Evolutionary conservation across 1,140 invertebrate genomes (phyloP).

Genomic region (Elymnias hypermnestra): DNA sequence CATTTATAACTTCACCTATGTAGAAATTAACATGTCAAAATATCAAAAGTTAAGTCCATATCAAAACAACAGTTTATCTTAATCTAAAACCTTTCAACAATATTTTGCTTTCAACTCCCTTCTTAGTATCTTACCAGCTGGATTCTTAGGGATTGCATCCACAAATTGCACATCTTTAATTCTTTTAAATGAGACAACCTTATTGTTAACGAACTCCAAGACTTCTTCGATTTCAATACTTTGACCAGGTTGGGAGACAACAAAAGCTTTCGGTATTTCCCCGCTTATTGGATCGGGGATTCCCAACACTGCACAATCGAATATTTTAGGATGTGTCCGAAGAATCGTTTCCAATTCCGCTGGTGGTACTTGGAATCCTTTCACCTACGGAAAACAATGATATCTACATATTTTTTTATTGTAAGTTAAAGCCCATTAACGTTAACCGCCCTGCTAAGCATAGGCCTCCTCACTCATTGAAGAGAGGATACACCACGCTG

Average conservation of each 20-base stretch:
- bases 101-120: conserved; percentile 74
- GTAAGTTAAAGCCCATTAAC: too few species aligned
- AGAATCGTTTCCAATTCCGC: conserved; percentile 91
- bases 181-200: conserved; percentile 82
- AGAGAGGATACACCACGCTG: not conserved
- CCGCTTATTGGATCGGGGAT: conserved; percentile 83
- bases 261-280: conserved; percentile 86
- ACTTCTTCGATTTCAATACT: conserved; percentile 71
- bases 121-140: conserved; percentile 86
- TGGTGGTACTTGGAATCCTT: conserved; percentile 88
- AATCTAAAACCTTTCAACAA: too few species aligned
- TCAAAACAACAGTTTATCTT: too few species aligned
- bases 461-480: too few species aligned
- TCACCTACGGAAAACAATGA: conserved; percentile 42
- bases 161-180: conserved; percentile 83
- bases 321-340: conserved; percentile 83
- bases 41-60: too few species aligned
- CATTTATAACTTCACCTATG: too few species aligned
- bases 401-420: not conserved
- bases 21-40: too few species aligned
- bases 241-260: conserved; percentile 73
- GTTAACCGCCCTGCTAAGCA: too few species aligned
- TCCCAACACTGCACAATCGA: conserved; percentile 90
- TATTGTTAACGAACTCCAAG: conserved; percentile 77
- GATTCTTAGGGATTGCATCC: conserved; percentile 83